Conservation (phyloP, 2,797 vertebrate genomes). For the Rhyacichthys aspro region DNA sequence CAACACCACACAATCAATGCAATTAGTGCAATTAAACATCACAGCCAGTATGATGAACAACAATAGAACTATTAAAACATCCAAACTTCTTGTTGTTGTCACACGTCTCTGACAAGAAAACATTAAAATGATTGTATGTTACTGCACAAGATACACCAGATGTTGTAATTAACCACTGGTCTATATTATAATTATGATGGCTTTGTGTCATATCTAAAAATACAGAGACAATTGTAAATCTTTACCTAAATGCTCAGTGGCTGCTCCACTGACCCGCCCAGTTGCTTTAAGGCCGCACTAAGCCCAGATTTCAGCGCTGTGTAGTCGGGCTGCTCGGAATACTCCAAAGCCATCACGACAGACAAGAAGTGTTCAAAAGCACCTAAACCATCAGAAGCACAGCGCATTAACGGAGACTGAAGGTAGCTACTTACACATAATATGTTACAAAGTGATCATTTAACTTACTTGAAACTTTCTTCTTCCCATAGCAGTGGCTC, state of each 20-base stretch:
- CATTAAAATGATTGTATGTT: no score
- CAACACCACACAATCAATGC: no score
- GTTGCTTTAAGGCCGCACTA: conserved; percentile 49
- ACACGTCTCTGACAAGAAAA: conserved; percentile 5
- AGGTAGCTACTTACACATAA: neutral
- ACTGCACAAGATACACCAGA: no score
- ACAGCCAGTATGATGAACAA: conserved; percentile 18
- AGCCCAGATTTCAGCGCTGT: conserved; percentile 62
- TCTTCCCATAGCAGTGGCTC: conserved; percentile 74
- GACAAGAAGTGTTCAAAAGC: conserved; percentile 72
- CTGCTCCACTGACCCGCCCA: conserved; percentile 62
- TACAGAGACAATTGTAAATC: neutral
- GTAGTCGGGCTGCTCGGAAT: conserved; percentile 79
- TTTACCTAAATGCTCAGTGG: conserved; percentile 65
- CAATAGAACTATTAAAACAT: neutral
- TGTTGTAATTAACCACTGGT: no score
- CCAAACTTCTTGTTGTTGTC: neutral
- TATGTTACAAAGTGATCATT: neutral
- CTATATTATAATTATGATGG: neutral
- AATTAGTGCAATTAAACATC: conserved; percentile 37
- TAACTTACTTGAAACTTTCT: conserved; percentile 70
- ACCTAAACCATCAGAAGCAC: conserved; percentile 52
- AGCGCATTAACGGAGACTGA: neutral
- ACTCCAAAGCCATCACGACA: conserved; percentile 75
- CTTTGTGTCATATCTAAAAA: neutral